phyloP scores from a whole-genome alignment of 2,797 vertebrate genomes.

The Eidolon dupreanum region DNA sequence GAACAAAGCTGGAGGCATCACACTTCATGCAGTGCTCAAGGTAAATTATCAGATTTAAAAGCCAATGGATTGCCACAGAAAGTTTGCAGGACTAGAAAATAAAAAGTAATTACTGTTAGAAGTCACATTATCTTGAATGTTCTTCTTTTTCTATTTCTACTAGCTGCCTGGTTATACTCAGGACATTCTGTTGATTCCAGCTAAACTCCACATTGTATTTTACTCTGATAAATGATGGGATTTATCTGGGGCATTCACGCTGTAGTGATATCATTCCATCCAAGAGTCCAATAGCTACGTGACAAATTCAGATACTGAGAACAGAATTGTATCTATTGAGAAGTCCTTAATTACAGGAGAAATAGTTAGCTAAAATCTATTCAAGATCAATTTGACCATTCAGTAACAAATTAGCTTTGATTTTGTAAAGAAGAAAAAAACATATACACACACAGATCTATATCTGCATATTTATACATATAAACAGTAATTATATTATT shows the following conservation, averaged over 20 bases:
- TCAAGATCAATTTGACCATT: neutral
- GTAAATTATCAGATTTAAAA: neutral
- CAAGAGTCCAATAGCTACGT: neutral
- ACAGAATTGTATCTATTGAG: neutral
- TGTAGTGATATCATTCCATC: neutral
- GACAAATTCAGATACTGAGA: neutral
- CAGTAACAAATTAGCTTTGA: neutral
- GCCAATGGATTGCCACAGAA: neutral
- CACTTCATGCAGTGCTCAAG: neutral
- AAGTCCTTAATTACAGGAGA: neutral
- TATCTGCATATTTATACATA: too few species aligned
- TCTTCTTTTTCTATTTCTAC: neutral
- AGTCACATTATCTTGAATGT: neutral
- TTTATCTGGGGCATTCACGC: neutral
- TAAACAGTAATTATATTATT: neutral
- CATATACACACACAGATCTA: too few species aligned
- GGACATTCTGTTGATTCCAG: neutral
- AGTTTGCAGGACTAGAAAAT: neutral
- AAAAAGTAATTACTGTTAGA: neutral
- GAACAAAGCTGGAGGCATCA: neutral
- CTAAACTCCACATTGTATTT: neutral
- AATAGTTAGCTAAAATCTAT: neutral
- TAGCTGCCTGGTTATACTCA: neutral
- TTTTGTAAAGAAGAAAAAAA: too few species aligned
- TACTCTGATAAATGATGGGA: neutral